These are phyloP conservation scores for Drosophila tropicalis DNA, from an alignment of 1,140 invertebrate genomes.

Conservation along the genomic window DNA sequence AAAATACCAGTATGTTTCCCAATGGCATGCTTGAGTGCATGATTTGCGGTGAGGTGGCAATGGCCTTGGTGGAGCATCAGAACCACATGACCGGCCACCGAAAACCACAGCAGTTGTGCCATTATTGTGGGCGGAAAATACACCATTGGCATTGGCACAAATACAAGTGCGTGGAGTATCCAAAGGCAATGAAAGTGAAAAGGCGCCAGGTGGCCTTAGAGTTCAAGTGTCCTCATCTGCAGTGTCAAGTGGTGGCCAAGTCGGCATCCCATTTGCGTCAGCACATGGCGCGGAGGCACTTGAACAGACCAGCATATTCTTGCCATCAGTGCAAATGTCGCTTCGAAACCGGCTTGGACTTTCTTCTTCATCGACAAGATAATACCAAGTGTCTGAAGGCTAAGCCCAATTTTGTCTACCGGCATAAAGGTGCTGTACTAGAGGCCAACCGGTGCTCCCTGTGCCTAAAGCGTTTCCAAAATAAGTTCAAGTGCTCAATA, in stretches of 20 bases:
- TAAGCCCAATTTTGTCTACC: conserved; percentile 18
- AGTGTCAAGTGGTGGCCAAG: conserved; percentile 34
- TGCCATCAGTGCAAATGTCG: conserved; percentile 39
- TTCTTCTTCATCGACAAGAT: conserved; percentile 40
- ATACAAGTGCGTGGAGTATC: conserved; percentile 25
- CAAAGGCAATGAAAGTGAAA: background rate
- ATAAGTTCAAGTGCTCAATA: background rate
- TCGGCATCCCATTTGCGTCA: conserved; percentile 36
- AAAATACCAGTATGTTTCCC: conserved; percentile 46
- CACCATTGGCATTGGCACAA: conserved; percentile 34
- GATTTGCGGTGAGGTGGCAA: conserved; percentile 58
- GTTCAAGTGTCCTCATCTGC: conserved; percentile 56
- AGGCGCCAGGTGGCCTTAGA: conserved; percentile 6
- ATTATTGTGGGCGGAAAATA: conserved; percentile 44
- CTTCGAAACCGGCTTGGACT: conserved; percentile 30
- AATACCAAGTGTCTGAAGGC: conserved; percentile 10
- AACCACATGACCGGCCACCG: conserved; percentile 54
- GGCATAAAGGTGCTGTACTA: background rate
- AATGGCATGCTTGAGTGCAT: conserved; percentile 66
- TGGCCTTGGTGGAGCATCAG: conserved; percentile 30
- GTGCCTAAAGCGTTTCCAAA: conserved; percentile 40
- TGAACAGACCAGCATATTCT: conserved; percentile 12
- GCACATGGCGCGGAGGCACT: conserved; percentile 44
- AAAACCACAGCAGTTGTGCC: conserved; percentile 47
- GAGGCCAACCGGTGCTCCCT: conserved; percentile 32